These are phyloP conservation scores for Pterostichus niger DNA, from an alignment of 2,888 invertebrate species.

Conservation along the genomic window DNA sequence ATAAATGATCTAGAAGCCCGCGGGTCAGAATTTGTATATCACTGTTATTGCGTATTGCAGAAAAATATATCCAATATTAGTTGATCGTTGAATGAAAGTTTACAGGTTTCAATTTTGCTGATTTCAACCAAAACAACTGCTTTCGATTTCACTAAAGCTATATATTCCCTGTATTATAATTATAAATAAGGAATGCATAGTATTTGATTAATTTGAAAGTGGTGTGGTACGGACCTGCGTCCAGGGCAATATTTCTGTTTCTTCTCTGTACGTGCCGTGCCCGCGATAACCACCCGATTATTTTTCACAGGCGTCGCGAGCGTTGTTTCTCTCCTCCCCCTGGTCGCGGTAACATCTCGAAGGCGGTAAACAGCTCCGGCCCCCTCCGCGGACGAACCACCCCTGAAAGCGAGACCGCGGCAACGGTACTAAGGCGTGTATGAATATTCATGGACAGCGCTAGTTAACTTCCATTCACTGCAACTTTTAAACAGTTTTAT, in stretches of 20 bases:
- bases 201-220: too few species aligned
- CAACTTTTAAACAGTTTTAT: slow-evolving; percentile 71
- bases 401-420: slow-evolving; percentile 23
- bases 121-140: too few species aligned
- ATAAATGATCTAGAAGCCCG: too few species aligned
- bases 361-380: slow-evolving; percentile 23
- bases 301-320: slow-evolving; percentile 48
- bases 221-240: slow-evolving; percentile 5
- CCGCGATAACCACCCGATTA: slow-evolving; percentile 63
- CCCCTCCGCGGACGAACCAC: slow-evolving; percentile 17
- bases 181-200: too few species aligned
- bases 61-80: too few species aligned
- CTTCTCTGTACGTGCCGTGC: slow-evolving; percentile 43
- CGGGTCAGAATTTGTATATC: too few species aligned
- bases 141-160: too few species aligned
- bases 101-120: too few species aligned
- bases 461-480: slow-evolving; percentile 73
- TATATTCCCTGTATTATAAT: too few species aligned
- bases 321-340: slow-evolving; percentile 49
- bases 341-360: not conserved
- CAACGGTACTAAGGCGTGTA: slow-evolving; percentile 25
- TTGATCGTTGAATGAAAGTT: too few species aligned
- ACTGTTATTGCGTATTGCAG: too few species aligned
- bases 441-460: slow-evolving; percentile 73
- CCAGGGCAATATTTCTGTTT: slow-evolving; percentile 60